Evolutionary conservation across 2,113 vertebrate genomes (phyloP), one percentile per base, ranked within the genome.

Genomic region (Gallinago media): DNA sequence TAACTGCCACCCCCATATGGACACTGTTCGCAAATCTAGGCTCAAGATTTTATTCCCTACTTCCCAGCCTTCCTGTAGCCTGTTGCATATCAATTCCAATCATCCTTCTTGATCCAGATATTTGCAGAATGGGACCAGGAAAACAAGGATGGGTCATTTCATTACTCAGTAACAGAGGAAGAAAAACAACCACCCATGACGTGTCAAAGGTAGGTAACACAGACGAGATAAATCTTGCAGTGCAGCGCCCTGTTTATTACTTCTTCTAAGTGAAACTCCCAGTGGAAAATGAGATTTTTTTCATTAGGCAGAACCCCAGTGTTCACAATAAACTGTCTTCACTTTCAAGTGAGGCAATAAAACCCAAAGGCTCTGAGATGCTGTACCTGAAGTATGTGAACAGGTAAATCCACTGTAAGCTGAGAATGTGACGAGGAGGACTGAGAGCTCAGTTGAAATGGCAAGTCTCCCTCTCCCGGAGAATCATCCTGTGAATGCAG

Each of bases 331-430:
- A 76, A 66, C 12, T 66, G 5, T n/a, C n/a, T 55, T 91, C 49
- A 15, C 44, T 74, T 68, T 50, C 49, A 67, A 94, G 47, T 32
- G 46, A 59, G n/a, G 46, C 47, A 93, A 84, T 66, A 83, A 65
- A 76, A 77, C 22, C 27, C 36, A 61, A 29, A 0, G 3, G 6
- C 15, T 36, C 25, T 63, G 49, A 83, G 32, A 34, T 27, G 67
- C 29, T 87, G 59, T 94, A 99, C 99, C 99, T 99, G 99, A 92
- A 99, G 98, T 82, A 99, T 99, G 92, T 99, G 99, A 97, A 99
- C 98, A 5, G 99, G 99, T 85, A 99, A 95, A 95, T 99, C 99
- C 11, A 99, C 98, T 3, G 99, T 99, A 54, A 99, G 98, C 97
- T 99, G 98, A 26, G 99, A 98, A 92, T 99, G 99, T 26, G 98